Percentiles rank a stretch among this genome's conserved stretches.
These are phyloP conservation scores for Ormyrus thymus DNA, from an alignment of 2,888 invertebrate species.

Conservation along the genomic window DNA sequence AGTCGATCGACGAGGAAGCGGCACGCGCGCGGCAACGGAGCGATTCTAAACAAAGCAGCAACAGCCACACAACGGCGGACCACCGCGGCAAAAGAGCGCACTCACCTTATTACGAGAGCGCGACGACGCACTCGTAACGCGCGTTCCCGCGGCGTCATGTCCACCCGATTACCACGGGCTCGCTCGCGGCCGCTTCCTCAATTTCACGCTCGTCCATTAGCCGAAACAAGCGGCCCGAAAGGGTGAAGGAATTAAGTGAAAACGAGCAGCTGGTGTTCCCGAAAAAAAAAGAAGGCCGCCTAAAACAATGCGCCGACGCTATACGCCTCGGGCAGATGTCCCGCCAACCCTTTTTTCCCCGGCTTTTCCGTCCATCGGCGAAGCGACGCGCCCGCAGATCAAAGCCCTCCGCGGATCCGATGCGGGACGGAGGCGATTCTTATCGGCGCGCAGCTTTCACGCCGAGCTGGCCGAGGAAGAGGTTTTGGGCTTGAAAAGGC, in stretches of 20 bases:
- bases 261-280: slow-evolving; percentile 14
- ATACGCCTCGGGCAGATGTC: background rate
- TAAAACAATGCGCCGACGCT: background rate
- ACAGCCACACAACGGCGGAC: too few species aligned
- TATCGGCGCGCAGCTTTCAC: slow-evolving; percentile 19
- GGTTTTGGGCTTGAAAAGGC: too few species aligned
- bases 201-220: too few species aligned
- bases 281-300: background rate
- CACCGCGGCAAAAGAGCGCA: too few species aligned
- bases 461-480: background rate
- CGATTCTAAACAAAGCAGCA: too few species aligned
- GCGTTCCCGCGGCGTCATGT: too few species aligned
- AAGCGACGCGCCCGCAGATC: slow-evolving; percentile 20
- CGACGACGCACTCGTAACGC: too few species aligned
- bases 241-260: slow-evolving; percentile 42
- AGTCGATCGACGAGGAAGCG: too few species aligned
- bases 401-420: slow-evolving; percentile 10
- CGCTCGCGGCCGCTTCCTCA: too few species aligned
- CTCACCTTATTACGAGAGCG: too few species aligned
- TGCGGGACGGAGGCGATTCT: slow-evolving; percentile 36
- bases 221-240: slow-evolving; percentile 4
- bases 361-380: slow-evolving; percentile 34
- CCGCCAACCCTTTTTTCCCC: slow-evolving; percentile 28
- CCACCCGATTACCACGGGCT: too few species aligned
- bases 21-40: too few species aligned